phyloP scores from a whole-genome alignment of 2,113 vertebrate genomes.

The Prunella fulvescens region DNA sequence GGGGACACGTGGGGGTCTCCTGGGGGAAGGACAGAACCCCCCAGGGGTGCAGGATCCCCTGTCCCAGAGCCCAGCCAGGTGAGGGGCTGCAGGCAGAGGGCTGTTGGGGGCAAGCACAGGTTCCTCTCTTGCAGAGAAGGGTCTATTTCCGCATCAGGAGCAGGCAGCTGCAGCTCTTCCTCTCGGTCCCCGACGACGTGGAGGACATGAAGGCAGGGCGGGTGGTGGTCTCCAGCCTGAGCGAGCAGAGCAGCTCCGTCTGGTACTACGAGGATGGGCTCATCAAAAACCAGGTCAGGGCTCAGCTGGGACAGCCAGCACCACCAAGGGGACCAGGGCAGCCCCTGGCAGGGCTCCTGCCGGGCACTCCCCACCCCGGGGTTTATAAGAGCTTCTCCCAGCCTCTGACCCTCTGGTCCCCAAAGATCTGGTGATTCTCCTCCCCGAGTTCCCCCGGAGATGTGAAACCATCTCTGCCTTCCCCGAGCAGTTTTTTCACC shows the following conservation, averaged over 20 bases:
- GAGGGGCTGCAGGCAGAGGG: background rate
- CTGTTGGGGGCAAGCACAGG: background rate
- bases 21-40: no score
- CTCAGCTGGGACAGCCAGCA: background rate
- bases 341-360: background rate
- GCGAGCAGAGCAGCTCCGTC: slow-evolving; percentile 77
- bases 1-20: background rate
- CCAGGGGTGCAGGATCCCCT: background rate
- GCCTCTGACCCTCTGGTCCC: background rate
- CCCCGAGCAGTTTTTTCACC: background rate
- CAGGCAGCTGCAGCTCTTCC: slow-evolving; percentile 73
- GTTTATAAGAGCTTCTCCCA: background rate
- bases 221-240: slow-evolving; percentile 79
- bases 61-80: accelerated
- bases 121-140: slow-evolving; percentile 74
- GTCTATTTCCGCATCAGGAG: slow-evolving; percentile 84
- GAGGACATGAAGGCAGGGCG: slow-evolving; percentile 90
- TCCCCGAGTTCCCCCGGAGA: background rate
- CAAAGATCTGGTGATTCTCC: background rate
- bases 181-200: slow-evolving; percentile 80
- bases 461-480: background rate
- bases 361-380: background rate
- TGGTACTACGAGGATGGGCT: slow-evolving; percentile 93
- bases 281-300: slow-evolving; percentile 88
- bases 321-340: accelerated